Base-by-base conservation (phyloP, 37 sponge, comb jelly and placozoan genomes). In the Halisarca cf. caerulea region DNA sequence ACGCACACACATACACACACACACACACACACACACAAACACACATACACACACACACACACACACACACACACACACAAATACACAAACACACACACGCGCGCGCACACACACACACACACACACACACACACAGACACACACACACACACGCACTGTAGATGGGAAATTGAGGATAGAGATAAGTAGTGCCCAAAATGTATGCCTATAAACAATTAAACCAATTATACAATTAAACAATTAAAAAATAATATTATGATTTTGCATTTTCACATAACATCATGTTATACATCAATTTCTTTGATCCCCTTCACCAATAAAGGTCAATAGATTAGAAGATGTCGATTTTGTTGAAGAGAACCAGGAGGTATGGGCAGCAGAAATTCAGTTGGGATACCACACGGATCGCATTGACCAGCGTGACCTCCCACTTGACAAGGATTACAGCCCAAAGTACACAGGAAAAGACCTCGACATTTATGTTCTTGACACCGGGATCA, bases 381-480 rank as follows among this genome's bases (percentile, higher is more conserved):
- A 33, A 8, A 74, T 43, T 28, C 0, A 25, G 3, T 58, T 84
- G 0, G 81, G 69, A 59, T 92, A 87, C 84, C 83, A 88, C 37
- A 57, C 85, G 32, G 94, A 93, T 57, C 81, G 91, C 2, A 27
- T 93, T n/a, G 94, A 93, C 85, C 91, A 93, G 82, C 55, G 34
- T 24, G 20, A 33, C 6, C 58, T 79, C 17, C 82, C 90, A 25
- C 83, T 90, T 0, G 88, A 93, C 41, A 24, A 32, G 17, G 55
- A 33, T 41, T 93, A 93, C 71, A 61, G 81, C 5, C 94, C 94
- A 15, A 62, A 62, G 25, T 80, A 79, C 32, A 59, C 81, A 6
- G 94, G 94, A 20, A 78, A 78, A 44, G 94, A 90, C 9, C 88
- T 93, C 23, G 94, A 93, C 81, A 78, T 90, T 23, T 93, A 93